Base-by-base conservation (phyloP, 2,113 vertebrate species). In the Xerus inauris region DNA sequence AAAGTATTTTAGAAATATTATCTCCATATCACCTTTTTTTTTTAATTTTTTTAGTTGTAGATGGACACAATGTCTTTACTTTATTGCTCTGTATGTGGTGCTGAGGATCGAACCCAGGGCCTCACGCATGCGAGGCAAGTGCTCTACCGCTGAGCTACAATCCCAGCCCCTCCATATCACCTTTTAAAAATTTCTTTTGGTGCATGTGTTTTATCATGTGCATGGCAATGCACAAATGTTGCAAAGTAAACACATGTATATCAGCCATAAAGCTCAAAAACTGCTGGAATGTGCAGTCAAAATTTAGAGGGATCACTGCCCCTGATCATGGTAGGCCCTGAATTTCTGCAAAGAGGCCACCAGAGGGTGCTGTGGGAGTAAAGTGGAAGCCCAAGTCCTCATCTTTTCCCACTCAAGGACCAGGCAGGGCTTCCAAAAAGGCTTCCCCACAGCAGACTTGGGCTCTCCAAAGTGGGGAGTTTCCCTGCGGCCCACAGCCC, bases 291-390 rank as follows among this genome's bases (percentile, higher is more conserved):
- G 47, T 82, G 28, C 8, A 76, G 90, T 40, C 51, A 28, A 73
- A 71, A 91, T 89, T 72, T 6, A 82, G 30, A 67, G 4, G 35
- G 16, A 42, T 51, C 77, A 49, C 7, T 0, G 16, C 30, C 40
- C 13, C 22, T 4, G 22, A 47, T 16, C 35, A 9, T 0, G 7
- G 5, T 1, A 4, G 51, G 16, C 54, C 49, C 47, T 65, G 79
- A 45, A 94, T n/a, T 54, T 17, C 32, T 71, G 14, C 0, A 0
- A 89, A n/a, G 45, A 6, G 45, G 64, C 67, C 97, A 92, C 89
- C 81, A 97, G 97, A 73, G 94, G 96, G 96, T 16, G 87, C 71
- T 64, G 19, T 26, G n/a, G 72, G 51, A 87, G 22, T 87, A 83
- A 47, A 82, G 79, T 24, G 26, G 67, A 62, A n/a, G n/a, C 1